These are phyloP conservation scores for Urosaurus nigricauda DNA, from an alignment of 2,797 vertebrate genomes.

Conservation along the genomic window DNA sequence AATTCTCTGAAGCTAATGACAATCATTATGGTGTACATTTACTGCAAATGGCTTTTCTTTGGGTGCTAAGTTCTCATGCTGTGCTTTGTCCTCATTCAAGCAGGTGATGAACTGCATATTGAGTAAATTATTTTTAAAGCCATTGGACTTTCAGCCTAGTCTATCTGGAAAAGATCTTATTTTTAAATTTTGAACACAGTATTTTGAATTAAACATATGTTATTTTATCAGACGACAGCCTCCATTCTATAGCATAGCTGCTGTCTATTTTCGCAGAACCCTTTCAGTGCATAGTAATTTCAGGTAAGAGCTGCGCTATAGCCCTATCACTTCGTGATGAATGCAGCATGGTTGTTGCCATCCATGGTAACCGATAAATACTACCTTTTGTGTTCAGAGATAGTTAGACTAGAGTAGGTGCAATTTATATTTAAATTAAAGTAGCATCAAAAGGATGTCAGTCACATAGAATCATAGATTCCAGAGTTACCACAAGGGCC, in stretches of 20 bases:
- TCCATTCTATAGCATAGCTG: neutral
- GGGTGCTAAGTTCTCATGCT: neutral
- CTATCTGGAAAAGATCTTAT: neutral
- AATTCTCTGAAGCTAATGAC: neutral
- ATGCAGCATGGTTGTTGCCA: neutral
- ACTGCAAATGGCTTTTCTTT: neutral
- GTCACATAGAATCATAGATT: no score
- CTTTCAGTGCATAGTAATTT: neutral
- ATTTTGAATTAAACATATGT: constrained; percentile 11
- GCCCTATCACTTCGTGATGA: neutral
- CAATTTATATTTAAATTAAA: neutral
- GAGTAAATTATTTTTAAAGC: constrained; percentile 1
- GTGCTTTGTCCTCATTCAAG: neutral
- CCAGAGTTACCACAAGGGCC: no score
- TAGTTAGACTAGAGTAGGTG: neutral
- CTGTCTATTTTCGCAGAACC: neutral
- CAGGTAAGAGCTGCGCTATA: neutral
- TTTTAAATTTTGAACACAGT: constrained; percentile 14
- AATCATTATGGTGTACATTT: neutral
- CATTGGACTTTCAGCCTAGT: neutral
- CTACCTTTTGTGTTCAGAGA: neutral
- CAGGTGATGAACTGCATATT: neutral
- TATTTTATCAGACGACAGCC: neutral
- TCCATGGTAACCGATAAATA: neutral
- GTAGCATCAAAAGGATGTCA: neutral